These are phyloP conservation scores for Xenopus petersii DNA, from an alignment of 2,797 vertebrate genomes.

Conservation along the genomic window DNA sequence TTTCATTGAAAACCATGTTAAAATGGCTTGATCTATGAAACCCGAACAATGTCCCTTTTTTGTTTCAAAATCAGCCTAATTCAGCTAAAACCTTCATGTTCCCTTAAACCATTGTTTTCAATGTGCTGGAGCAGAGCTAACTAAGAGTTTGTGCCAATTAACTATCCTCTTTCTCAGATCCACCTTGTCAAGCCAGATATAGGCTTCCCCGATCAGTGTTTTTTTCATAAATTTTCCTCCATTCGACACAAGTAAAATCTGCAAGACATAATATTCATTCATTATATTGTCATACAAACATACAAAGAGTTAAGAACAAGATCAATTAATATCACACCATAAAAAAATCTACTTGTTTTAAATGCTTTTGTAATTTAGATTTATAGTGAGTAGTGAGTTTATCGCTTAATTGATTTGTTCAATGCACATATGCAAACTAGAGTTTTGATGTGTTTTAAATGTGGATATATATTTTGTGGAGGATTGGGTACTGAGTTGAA, in stretches of 20 bases:
- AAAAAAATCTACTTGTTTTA: no score
- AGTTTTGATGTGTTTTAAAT: no score
- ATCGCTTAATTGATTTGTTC: no score
- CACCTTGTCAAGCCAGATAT: conserved; percentile 97
- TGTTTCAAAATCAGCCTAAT: conserved; percentile 53
- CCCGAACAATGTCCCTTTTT: conserved; percentile 55
- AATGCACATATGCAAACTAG: no score
- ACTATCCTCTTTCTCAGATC: conserved; percentile 97
- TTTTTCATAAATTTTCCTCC: conserved; percentile 99
- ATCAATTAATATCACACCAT: no score
- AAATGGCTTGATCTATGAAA: conserved; percentile 49
- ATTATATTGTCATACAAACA: not conserved
- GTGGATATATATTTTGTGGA: no score
- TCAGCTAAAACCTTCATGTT: conserved; percentile 15
- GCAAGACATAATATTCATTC: conserved; percentile 14
- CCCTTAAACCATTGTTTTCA: conserved; percentile 63
- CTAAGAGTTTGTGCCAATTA: conserved; percentile 96
- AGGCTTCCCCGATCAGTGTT: conserved; percentile 95
- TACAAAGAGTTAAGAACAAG: no score
- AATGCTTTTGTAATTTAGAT: no score
- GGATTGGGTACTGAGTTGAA: no score
- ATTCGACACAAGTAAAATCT: conserved; percentile 95
- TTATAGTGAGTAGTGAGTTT: no score
- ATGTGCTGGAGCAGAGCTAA: conserved; percentile 83
- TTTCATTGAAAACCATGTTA: conserved; percentile 48